A percentile compares a stretch with the other conserved stretches of the same genome.
Conservation (phyloP, 2,797 vertebrate species). For the Morelia viridis region DNA sequence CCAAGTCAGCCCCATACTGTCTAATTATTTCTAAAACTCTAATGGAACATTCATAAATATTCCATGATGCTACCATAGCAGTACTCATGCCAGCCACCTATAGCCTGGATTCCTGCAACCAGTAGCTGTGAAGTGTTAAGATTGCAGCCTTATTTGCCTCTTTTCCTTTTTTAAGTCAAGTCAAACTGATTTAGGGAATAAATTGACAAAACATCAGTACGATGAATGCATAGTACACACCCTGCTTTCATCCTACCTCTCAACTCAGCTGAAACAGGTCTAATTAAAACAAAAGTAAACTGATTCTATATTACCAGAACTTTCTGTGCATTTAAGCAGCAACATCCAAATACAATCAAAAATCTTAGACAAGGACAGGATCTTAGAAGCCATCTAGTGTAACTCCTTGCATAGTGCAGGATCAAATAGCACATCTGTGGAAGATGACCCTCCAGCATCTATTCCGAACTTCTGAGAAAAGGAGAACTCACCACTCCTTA, state of each 20-base stretch:
- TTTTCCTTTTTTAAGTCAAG: slow-evolving; percentile 1
- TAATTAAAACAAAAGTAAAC: neutral
- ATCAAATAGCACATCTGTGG: neutral
- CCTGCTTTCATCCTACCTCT: neutral
- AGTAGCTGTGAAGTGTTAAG: neutral
- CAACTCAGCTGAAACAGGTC: neutral
- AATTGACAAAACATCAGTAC: neutral
- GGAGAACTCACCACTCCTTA: neutral
- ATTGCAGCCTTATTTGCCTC: neutral
- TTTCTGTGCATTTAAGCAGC: neutral
- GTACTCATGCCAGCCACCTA: neutral
- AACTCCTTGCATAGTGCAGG: neutral
- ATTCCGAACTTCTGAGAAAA: neutral
- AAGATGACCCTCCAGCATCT: neutral
- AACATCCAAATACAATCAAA: neutral
- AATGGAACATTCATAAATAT: neutral
- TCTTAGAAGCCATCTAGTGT: neutral
- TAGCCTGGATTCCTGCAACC: neutral
- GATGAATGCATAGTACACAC: neutral
- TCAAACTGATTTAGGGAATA: neutral
- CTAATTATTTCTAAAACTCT: neutral
- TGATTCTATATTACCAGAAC: neutral
- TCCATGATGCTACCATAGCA: neutral
- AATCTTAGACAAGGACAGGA: neutral
- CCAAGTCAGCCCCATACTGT: neutral